Percentiles rank a stretch among this genome's conserved stretches.
These are phyloP conservation scores for Amphipoea lucens DNA, from an alignment of 2,888 invertebrate genomes.

Conservation along the genomic window DNA sequence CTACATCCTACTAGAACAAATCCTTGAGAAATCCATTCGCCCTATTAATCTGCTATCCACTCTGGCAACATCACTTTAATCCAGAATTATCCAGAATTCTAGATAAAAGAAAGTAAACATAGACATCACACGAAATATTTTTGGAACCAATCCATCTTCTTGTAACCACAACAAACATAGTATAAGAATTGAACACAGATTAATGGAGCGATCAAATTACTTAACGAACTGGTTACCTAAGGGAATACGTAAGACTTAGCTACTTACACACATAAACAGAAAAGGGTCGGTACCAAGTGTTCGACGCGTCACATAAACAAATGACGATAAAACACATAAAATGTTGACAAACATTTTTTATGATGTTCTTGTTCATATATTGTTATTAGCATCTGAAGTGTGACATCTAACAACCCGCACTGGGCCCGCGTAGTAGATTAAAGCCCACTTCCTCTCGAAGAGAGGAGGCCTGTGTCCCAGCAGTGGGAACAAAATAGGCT, in stretches of 20 bases:
- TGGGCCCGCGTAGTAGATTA: no score
- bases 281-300: background rate
- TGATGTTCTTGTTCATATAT: conserved; percentile 23
- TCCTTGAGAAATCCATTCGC: background rate
- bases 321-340: conserved; percentile 66
- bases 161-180: conserved; percentile 29
- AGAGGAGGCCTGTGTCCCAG: no score
- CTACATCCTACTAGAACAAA: background rate
- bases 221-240: conserved; percentile 35
- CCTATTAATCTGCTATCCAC: no score
- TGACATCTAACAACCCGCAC: background rate
- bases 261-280: conserved; percentile 33
- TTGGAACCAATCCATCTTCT: conserved; percentile 20
- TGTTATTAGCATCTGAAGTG: background rate
- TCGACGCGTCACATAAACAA: conserved; percentile 31
- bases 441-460: no score
- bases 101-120: background rate
- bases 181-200: conserved; percentile 39
- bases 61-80: background rate
- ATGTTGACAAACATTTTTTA: conserved; percentile 69
- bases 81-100: background rate
- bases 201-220: conserved; percentile 58
- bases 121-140: background rate
- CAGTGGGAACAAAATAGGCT: no score
- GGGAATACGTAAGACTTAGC: conserved; percentile 13